Conservation (phyloP, 2,888 invertebrate genomes). For the Lasioglossum malachurum region DNA sequence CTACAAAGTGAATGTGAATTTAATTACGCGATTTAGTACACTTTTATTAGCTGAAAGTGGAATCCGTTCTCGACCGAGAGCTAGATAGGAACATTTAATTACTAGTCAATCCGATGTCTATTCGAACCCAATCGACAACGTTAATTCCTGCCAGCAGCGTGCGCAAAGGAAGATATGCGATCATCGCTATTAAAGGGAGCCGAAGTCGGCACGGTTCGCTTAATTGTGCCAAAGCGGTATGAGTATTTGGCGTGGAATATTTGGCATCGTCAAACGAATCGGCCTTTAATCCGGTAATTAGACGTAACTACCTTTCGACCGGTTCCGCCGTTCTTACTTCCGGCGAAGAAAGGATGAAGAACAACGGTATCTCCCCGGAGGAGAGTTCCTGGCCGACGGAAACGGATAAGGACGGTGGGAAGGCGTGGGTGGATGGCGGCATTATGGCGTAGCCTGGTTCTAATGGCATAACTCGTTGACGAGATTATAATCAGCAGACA, state of each 20-base stretch:
- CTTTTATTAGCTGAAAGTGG: not conserved
- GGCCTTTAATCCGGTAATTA: conserved; percentile 49
- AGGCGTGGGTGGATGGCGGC: conserved; percentile 38
- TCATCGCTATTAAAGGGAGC: not conserved
- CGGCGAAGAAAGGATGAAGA: conserved; percentile 33
- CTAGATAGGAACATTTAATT: not conserved
- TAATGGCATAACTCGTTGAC: conserved; percentile 83
- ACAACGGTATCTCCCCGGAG: conserved; percentile 23
- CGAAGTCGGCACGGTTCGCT: not conserved
- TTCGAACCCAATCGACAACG: not conserved
- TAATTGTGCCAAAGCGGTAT: not conserved
- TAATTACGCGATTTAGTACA: not conserved
- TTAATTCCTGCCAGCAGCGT: not conserved
- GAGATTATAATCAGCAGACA: conserved; percentile 84
- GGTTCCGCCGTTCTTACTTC: not conserved
- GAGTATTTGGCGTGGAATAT: not conserved
- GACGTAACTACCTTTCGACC: conserved; percentile 8
- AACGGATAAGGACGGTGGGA: conserved; percentile 47
- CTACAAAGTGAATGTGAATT: not conserved
- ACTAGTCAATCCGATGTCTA: not conserved
- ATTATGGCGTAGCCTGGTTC: conserved; percentile 65
- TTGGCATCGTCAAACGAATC: conserved; percentile 12
- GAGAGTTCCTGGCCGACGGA: conserved; percentile 32
- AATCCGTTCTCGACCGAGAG: not conserved
- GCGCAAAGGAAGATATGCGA: not conserved